Conservation (phyloP, 2,797 vertebrate genomes). For the Microchirus variegatus region DNA sequence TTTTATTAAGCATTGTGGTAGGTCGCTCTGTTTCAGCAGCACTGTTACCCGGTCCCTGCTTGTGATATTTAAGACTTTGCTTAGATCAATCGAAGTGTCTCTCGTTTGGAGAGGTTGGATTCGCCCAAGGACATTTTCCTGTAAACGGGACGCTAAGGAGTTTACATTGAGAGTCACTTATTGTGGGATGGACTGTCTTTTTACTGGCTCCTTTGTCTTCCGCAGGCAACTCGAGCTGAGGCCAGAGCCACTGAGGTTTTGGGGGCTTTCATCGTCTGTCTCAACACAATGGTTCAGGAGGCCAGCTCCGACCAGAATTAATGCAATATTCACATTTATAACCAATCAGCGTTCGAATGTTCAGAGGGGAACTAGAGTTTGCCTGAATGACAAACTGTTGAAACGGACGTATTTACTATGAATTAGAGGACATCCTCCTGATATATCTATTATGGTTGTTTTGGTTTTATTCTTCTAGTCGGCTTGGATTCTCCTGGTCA, state of each 20-base stretch:
- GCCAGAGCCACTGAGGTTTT: constrained; percentile 74
- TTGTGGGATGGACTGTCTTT: constrained; percentile 73
- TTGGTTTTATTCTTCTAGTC: constrained; percentile 51
- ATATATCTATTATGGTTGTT: constrained; percentile 68
- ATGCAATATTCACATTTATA: constrained; percentile 75
- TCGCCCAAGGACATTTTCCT: constrained; percentile 82
- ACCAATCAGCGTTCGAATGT: constrained; percentile 67
- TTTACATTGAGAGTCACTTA: constrained; percentile 78
- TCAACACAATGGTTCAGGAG: constrained; percentile 70
- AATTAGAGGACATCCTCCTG: constrained; percentile 64
- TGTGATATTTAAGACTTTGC: constrained; percentile 82
- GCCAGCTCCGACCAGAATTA: constrained; percentile 78
- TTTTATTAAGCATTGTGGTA: constrained; percentile 79
- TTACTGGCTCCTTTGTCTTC: constrained; percentile 81
- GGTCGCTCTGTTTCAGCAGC: constrained; percentile 64
- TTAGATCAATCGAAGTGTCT: constrained; percentile 72
- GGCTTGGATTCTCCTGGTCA: constrained; percentile 53
- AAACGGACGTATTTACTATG: constrained; percentile 68
- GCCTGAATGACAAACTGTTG: constrained; percentile 76
- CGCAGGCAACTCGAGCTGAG: constrained; percentile 70
- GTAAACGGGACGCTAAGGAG: constrained; percentile 75
- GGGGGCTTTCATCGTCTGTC: constrained; percentile 78
- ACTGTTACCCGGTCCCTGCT: constrained; percentile 66
- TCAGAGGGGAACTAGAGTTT: constrained; percentile 74
- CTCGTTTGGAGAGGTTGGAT: constrained; percentile 70